Percentiles rank a stretch among this genome's conserved stretches.
phyloP scores from a whole-genome alignment of 2,113 vertebrate genomes.

The Bubalus kerabau region DNA sequence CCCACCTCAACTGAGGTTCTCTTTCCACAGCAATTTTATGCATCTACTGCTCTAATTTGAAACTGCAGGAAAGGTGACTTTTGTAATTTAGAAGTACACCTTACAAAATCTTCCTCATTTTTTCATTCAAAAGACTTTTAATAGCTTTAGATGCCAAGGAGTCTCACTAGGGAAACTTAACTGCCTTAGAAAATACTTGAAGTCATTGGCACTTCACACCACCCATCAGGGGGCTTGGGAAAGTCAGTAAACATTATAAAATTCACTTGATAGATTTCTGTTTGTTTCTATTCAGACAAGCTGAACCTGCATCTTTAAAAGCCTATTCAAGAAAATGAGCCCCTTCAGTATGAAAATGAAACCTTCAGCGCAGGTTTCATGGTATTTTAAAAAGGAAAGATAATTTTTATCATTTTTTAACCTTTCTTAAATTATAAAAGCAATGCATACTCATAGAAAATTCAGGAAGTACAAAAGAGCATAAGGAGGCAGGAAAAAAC shows the following conservation, averaged over 20 bases:
- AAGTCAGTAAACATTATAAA: conserved; percentile 7
- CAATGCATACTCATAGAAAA: neutral
- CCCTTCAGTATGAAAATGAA: neutral
- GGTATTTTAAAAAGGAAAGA: neutral
- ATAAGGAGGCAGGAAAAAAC: neutral
- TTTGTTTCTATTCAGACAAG: neutral
- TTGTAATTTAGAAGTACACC: neutral
- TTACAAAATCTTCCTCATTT: neutral
- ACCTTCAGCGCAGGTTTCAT: neutral
- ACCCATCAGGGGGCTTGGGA: neutral
- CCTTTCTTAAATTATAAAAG: neutral
- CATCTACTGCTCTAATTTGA: neutral
- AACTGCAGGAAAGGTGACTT: neutral
- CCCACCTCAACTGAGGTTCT: neutral
- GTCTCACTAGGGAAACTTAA: neutral
- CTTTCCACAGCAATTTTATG: neutral
- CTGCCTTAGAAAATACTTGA: neutral
- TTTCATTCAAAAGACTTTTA: neutral
- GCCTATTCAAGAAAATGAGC: neutral
- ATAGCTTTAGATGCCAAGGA: neutral
- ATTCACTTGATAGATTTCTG: neutral
- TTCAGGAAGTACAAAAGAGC: neutral
- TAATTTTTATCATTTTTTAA: neutral
- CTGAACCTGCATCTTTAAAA: neutral
- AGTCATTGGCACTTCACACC: neutral